Conservation (phyloP, 2,797 vertebrate species). For the Lagodon rhomboides region DNA sequence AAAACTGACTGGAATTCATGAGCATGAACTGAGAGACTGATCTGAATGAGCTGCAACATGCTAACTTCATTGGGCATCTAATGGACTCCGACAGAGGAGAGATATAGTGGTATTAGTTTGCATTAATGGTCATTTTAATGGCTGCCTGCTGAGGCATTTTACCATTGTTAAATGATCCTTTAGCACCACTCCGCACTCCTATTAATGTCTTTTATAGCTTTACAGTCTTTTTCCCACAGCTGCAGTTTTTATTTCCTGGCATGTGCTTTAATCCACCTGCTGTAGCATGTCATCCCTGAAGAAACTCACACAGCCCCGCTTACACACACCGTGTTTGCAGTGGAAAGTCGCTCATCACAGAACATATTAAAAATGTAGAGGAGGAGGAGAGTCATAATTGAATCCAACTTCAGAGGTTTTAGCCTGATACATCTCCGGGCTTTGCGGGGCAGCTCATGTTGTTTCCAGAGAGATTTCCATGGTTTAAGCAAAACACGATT, state of each 20-base stretch:
- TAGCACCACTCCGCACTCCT: slow-evolving; percentile 13
- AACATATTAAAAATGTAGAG: slow-evolving; percentile 13
- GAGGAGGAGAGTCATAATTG: not conserved
- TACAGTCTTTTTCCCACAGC: not conserved
- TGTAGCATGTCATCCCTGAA: slow-evolving; percentile 11
- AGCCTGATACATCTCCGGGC: not conserved
- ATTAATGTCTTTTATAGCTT: slow-evolving; percentile 46
- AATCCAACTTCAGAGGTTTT: slow-evolving; percentile 33
- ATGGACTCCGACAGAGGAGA: slow-evolving; percentile 52
- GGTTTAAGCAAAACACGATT: slow-evolving; percentile 36
- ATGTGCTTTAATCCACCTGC: slow-evolving; percentile 35
- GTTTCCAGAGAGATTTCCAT: slow-evolving; percentile 32
- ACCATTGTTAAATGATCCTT: slow-evolving; percentile 63
- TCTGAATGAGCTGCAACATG: slow-evolving; percentile 59
- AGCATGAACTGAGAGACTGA: slow-evolving; percentile 33
- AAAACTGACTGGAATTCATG: slow-evolving; percentile 2
- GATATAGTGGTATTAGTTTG: slow-evolving; percentile 47
- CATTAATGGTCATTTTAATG: slow-evolving; percentile 69
- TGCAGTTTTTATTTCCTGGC: slow-evolving; percentile 20
- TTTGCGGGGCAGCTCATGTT: slow-evolving; percentile 32
- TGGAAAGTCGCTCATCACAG: not conserved
- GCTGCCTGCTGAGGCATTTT: slow-evolving; percentile 48
- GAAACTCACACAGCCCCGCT: not conserved
- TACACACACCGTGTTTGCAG: not conserved
- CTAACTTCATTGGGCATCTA: slow-evolving; percentile 66